Evolutionary conservation across 2,113 vertebrate species (phyloP).

Genomic region (Taxidea taxus): DNA sequence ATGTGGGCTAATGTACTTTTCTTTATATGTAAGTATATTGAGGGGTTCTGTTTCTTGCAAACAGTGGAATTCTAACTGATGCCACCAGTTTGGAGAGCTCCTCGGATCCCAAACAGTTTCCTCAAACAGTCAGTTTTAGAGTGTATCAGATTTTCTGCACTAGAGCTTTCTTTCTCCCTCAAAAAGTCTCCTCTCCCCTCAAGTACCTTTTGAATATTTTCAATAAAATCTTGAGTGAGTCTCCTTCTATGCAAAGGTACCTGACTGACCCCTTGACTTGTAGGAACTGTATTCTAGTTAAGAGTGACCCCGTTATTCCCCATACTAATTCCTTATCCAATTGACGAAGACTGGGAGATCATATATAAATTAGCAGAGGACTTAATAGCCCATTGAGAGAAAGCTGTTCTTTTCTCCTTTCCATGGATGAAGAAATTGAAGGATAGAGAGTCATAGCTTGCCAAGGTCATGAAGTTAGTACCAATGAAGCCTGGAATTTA

Average conservation of each 20-base stretch:
- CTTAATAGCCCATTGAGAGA: too few species aligned
- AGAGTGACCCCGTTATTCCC: background rate
- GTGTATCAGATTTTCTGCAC: background rate
- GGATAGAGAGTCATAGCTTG: background rate
- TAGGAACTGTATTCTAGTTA: background rate
- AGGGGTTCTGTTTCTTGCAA: background rate
- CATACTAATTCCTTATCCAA: background rate
- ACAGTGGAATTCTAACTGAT: background rate
- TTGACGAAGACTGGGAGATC: background rate
- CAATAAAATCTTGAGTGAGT: background rate
- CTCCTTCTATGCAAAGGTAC: background rate
- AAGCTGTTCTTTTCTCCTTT: background rate
- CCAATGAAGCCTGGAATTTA: background rate
- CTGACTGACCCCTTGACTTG: background rate
- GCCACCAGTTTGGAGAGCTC: background rate
- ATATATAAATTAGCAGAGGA: background rate
- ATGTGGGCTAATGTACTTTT: background rate
- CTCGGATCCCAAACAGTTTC: background rate
- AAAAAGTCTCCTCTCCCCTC: background rate
- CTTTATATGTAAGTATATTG: background rate
- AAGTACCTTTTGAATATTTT: background rate
- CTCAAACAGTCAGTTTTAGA: accelerated
- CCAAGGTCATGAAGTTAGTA: background rate
- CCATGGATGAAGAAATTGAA: background rate
- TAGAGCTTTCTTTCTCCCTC: background rate